These are phyloP conservation scores for Galeopterus variegatus DNA, from an alignment of 2,113 vertebrate species.

Conservation along the genomic window DNA sequence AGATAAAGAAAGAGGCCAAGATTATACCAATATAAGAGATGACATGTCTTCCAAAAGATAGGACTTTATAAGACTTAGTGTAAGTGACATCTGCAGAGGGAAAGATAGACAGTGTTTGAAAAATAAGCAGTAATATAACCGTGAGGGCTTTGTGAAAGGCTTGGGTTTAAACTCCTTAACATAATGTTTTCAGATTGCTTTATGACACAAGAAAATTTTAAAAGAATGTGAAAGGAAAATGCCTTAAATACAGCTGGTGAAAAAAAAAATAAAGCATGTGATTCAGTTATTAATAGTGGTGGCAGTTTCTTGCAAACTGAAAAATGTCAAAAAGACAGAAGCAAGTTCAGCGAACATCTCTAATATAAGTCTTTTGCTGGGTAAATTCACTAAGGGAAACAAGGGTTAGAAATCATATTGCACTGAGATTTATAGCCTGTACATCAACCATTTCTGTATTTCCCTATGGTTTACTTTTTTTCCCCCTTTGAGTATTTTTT, in stretches of 20 bases:
- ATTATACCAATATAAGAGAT: background rate
- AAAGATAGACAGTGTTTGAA: background rate
- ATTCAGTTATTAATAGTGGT: background rate
- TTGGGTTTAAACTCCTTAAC: background rate
- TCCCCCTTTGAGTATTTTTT: background rate
- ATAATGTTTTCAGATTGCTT: slow-evolving; percentile 31
- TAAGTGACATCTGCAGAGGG: background rate
- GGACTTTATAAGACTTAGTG: background rate
- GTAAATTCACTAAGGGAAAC: slow-evolving; percentile 15
- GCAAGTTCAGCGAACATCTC: background rate
- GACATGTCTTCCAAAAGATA: background rate
- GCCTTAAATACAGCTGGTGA: background rate
- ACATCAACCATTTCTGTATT: background rate
- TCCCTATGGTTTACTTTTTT: background rate
- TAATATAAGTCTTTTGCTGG: background rate
- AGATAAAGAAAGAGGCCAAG: background rate
- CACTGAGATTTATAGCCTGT: background rate
- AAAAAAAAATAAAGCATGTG: background rate
- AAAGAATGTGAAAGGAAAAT: background rate
- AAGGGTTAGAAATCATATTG: background rate
- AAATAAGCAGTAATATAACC: background rate
- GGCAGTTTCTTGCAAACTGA: slow-evolving; percentile 20
- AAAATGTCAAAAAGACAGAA: slow-evolving; percentile 67
- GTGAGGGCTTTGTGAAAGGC: background rate
- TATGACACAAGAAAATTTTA: background rate